Base-by-base conservation (phyloP, 2,113 vertebrate genomes). In the Ophthalmolycus amberensis region DNA sequence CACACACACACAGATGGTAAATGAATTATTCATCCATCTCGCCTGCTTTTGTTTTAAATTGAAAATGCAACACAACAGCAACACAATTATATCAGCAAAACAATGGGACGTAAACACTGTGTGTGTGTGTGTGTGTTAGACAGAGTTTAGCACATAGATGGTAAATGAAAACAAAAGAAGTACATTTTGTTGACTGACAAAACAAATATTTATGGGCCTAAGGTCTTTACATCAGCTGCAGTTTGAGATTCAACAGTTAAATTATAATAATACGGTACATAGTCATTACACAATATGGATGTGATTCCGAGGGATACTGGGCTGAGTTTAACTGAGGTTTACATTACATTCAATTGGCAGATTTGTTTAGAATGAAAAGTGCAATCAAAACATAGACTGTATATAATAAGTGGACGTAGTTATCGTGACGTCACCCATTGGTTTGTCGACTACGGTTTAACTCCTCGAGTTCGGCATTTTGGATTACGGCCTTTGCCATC, bases 11-110 rank as follows among this genome's bases (percentile, higher is more conserved):
- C 76, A 62, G 27, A 82, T 77, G 25, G 25, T 42, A 67, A 82
- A 90, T 87, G 37, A 88, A 92, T 92, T 83, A 88, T 90, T 90
- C 84, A 90, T 87, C 56, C 37, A 71, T 63, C 52, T 87, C 4
- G 11, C 50, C 58, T 71, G 69, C 68, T 85, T 85, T 78, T 80
- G 74, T 79, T 79, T 79, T 69, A 82, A 90, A 84, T 80, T 81
- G 77, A 85, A 87, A 83, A 74, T 68, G 25, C 75, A 81, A 85
- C 79, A 83, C 66, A 85, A 84, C 75, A 42, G 65, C 54, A 71
- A 77, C 83, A 87, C 71, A 89, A 71, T 82, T 79, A 82, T 73
- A 76, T 70, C 58, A 15, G 50, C 56, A 75, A 80, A 62, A 87
- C 68, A 77, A 66, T 79, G 29, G 52, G 37, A 69, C 25, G 54